These are phyloP conservation scores for Uloborus diversus DNA, from an alignment of 1,140 invertebrate genomes.

Conservation along the genomic window DNA sequence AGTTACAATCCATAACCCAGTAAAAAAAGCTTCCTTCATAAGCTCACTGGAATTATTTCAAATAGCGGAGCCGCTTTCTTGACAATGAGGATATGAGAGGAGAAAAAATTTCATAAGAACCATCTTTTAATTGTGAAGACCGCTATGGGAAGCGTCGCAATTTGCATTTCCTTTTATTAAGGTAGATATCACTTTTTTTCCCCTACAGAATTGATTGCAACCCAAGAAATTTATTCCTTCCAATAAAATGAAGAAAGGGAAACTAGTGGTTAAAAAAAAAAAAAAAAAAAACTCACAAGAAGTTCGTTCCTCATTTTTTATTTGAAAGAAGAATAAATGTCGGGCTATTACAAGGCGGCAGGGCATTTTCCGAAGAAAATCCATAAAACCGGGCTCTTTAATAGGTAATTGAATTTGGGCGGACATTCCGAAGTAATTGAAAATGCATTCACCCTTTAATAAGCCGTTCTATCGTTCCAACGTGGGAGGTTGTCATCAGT, in stretches of 20 bases:
- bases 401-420: conserved; percentile 54
- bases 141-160: too few species aligned
- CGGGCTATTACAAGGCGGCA: conserved; percentile 33
- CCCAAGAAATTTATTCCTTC: conserved; percentile 42
- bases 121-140: too few species aligned
- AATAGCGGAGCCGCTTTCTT: too few species aligned
- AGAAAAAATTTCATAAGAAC: too few species aligned
- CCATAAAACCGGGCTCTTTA: conserved; percentile 49
- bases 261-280: neutral
- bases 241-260: neutral
- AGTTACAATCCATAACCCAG: too few species aligned
- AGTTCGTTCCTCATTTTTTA: neutral
- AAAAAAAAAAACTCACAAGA: too few species aligned
- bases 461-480: conserved; percentile 43
- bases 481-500: conserved; percentile 3
- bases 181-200: neutral
- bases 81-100: too few species aligned
- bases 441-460: conserved; percentile 55
- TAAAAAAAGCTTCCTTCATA: too few species aligned
- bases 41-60: too few species aligned
- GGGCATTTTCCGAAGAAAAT: conserved; percentile 32
- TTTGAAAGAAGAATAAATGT: conserved; percentile 6
- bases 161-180: conserved; percentile 37
- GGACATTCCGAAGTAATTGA: conserved; percentile 54
- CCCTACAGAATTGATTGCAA: neutral